Conservation (phyloP, 64 coral and sea anemone genomes). For the Catalaphyllia jardinei region DNA sequence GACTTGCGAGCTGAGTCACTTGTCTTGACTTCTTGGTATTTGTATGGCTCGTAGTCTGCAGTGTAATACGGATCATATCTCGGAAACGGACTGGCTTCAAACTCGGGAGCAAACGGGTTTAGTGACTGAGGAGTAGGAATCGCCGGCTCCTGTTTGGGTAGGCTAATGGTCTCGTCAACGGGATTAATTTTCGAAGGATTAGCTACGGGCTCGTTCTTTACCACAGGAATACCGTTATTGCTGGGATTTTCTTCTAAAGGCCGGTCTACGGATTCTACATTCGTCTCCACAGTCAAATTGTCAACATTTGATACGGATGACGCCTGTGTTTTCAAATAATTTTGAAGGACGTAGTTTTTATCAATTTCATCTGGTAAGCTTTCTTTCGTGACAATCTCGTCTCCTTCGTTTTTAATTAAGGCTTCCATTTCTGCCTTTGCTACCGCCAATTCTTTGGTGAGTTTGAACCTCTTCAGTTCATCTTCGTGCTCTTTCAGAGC, state of each 20-base stretch:
- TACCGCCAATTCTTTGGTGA: neutral
- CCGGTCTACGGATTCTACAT: neutral
- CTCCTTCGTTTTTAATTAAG: neutral
- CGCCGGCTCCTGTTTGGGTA: neutral
- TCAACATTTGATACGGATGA: neutral
- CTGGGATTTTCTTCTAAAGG: neutral
- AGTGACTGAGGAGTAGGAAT: neutral
- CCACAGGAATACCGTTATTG: neutral
- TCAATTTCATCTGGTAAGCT: constrained; percentile 9
- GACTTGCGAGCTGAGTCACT: constrained; percentile 2
- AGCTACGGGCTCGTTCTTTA: neutral
- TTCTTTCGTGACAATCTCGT: neutral
- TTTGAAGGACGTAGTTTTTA: constrained; percentile 23
- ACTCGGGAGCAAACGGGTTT: neutral
- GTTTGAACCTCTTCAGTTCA: constrained; percentile 16
- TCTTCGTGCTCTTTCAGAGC: neutral
- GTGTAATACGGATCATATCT: neutral
- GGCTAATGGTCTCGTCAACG: neutral
- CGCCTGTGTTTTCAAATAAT: constrained; percentile 9
- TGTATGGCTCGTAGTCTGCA: neutral
- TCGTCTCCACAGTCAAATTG: constrained; percentile 6
- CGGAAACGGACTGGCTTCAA: neutral
- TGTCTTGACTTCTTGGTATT: neutral
- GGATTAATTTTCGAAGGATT: neutral
- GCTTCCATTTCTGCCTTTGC: constrained; percentile 10